A percentile compares a stretch with the other conserved stretches of the same genome.
Conservation (phyloP, 2,113 vertebrate species). For the Ondatra zibethicus region DNA sequence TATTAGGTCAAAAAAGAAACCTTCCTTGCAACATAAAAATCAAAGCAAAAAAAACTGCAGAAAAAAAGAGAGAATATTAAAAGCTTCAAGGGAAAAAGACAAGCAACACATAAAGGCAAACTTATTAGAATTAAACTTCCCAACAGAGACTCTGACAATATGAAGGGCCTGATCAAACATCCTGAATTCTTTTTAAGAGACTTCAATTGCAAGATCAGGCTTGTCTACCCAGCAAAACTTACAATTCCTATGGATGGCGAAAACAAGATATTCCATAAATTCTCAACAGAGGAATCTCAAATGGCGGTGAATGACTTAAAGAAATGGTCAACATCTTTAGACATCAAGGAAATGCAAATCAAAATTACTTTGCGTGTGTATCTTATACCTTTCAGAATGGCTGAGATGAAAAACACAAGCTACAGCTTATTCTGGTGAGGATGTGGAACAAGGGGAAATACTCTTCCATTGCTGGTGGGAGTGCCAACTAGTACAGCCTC, state of each 20-base stretch:
- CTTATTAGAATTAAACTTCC: neutral
- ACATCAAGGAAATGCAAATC: neutral
- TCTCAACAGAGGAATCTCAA: neutral
- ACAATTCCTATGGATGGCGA: neutral
- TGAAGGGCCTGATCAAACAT: neutral
- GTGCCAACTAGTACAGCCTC: neutral
- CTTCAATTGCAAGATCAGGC: neutral
- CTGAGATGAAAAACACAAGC: neutral
- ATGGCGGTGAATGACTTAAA: neutral
- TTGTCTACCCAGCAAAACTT: neutral
- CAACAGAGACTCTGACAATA: neutral
- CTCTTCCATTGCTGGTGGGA: neutral
- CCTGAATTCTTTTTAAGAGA: neutral
- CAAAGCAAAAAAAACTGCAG: neutral
- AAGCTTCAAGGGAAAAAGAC: neutral
- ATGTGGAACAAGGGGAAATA: neutral
- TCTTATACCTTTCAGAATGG: neutral
- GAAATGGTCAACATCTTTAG: neutral
- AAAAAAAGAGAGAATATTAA: neutral
- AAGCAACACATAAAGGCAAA: neutral
- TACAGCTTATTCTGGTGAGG: neutral
- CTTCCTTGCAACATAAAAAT: neutral
- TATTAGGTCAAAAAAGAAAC: neutral
- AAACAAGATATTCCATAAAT: neutral
- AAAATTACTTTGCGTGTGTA: neutral